Percentiles rank a stretch among this genome's conserved stretches.
Conservation (phyloP, 2,888 invertebrate species). For the Phengaris alcon region DNA sequence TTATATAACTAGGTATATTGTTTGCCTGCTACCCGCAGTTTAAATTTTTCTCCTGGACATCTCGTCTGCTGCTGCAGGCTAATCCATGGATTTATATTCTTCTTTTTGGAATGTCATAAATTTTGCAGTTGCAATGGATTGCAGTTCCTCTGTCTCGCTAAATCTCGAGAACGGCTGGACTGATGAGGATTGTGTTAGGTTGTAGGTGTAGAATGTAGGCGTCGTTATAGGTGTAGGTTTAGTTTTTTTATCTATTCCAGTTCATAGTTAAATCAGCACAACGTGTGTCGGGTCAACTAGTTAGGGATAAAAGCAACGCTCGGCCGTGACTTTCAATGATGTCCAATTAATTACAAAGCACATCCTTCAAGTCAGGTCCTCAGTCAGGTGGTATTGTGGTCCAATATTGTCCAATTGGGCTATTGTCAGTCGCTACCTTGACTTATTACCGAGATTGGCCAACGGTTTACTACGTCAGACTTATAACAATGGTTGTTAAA, state of each 20-base stretch:
- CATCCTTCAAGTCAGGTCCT: slow-evolving; percentile 4
- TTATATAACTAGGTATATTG: too few relatives aligned
- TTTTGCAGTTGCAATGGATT: too few relatives aligned
- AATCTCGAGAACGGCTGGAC: too few relatives aligned
- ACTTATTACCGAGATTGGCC: neutral
- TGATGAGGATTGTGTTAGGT: too few relatives aligned
- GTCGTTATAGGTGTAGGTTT: neutral
- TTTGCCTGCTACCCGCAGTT: too few relatives aligned
- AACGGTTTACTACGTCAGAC: neutral
- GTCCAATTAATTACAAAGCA: slow-evolving; percentile 24
- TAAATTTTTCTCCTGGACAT: too few relatives aligned
- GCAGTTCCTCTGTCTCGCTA: too few relatives aligned
- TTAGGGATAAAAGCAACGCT: neutral
- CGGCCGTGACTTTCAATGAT: slow-evolving; percentile 13
- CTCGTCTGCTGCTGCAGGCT: too few relatives aligned
- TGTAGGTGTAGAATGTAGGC: too few relatives aligned
- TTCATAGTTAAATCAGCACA: too few relatives aligned
- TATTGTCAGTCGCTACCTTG: slow-evolving; percentile 10
- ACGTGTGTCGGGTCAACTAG: neutral
- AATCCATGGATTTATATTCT: too few relatives aligned
- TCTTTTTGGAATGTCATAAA: too few relatives aligned
- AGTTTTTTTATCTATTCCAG: neutral
- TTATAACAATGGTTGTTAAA: neutral
- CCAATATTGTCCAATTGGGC: slow-evolving; percentile 21
- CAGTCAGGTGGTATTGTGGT: slow-evolving; percentile 6